Evolutionary conservation across 2,888 invertebrate genomes (phyloP).

Genomic region (Bruchidius siliquastri): DNA sequence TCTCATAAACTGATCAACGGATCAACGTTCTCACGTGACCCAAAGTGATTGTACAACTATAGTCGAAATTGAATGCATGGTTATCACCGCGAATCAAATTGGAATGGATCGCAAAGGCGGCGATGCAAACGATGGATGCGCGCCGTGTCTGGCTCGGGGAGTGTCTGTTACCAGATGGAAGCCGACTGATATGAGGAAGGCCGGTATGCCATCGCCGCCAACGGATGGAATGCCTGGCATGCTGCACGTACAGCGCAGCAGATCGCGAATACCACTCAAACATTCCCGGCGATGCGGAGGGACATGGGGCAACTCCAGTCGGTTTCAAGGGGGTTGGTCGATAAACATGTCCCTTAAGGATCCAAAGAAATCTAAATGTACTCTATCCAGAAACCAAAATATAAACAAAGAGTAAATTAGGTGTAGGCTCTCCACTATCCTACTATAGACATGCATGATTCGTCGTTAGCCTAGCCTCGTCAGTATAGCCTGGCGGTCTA

Average conservation of each 20-base stretch:
- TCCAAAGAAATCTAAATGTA: no score
- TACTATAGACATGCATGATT: no score
- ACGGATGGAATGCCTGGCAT: not conserved
- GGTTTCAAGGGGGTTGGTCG: not conserved
- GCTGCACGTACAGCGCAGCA: not conserved
- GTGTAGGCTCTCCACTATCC: no score
- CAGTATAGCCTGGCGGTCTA: no score
- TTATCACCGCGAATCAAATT: conserved; percentile 32
- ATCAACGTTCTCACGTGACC: not conserved
- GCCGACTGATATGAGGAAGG: conserved; percentile 28
- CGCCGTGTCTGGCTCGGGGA: conserved; percentile 17
- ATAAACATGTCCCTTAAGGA: not conserved
- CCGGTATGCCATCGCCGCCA: no score
- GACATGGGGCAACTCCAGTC: not conserved
- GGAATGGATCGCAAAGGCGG: conserved; percentile 44
- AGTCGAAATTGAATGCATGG: not conserved
- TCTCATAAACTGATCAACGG: not conserved
- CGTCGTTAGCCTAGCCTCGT: no score
- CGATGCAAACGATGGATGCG: conserved; percentile 36
- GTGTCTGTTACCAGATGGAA: conserved; percentile 38
- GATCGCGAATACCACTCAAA: not conserved
- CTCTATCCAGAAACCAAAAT: no score
- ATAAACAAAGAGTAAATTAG: no score
- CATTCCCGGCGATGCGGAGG: not conserved
- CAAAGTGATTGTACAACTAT: not conserved